A percentile compares a stretch with the other conserved stretches of the same genome.
These are phyloP conservation scores for Aleadryas rufinucha DNA, from an alignment of 2,113 vertebrate genomes.

Conservation along the genomic window DNA sequence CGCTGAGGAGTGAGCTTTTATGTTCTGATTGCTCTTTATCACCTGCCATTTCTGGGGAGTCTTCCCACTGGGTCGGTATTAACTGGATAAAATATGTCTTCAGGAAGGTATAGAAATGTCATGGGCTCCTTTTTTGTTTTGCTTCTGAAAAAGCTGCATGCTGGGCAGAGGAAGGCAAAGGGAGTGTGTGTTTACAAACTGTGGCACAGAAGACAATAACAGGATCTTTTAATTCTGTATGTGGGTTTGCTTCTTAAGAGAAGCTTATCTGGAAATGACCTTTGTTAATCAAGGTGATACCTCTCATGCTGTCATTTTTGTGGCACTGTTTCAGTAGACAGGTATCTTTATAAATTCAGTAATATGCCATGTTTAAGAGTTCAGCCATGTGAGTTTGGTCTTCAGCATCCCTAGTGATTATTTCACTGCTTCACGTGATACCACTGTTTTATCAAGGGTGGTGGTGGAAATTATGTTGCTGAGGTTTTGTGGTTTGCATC, in stretches of 20 bases:
- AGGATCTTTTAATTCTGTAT: neutral
- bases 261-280: neutral
- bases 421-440: neutral
- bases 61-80: neutral
- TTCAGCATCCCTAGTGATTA: neutral
- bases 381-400: neutral
- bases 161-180: neutral
- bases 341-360: neutral
- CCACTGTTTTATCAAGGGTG: neutral
- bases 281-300: neutral
- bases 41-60: neutral
- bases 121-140: neutral
- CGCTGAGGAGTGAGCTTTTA: neutral
- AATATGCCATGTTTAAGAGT: neutral
- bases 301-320: fast-evolving
- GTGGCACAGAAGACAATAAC: neutral
- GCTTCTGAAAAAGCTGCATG: neutral
- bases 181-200: neutral
- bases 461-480: neutral
- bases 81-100: neutral
- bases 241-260: neutral
- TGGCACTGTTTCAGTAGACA: neutral
- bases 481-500: neutral
- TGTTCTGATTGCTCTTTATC: neutral
- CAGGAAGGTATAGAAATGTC: neutral